phyloP scores from a whole-genome alignment of 2,113 vertebrate species.

The Thunnus thynnus region DNA sequence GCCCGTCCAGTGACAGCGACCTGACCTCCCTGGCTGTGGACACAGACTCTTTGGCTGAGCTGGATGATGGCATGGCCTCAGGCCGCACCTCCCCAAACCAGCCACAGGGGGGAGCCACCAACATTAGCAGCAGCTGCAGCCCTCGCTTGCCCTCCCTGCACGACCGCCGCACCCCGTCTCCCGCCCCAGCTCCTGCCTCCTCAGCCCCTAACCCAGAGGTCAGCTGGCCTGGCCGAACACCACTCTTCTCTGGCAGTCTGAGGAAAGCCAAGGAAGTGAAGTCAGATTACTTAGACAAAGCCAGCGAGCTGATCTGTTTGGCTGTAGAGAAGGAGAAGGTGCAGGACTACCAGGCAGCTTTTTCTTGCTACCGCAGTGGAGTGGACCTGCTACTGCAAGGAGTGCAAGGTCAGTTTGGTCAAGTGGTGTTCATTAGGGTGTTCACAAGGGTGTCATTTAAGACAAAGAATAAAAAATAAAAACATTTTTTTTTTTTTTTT shows the following conservation, averaged over 20 bases:
- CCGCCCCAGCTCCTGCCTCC: slow-evolving; percentile 65
- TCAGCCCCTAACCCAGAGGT: slow-evolving; percentile 85
- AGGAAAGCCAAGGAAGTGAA: slow-evolving; percentile 82
- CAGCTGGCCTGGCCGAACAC: slow-evolving; percentile 79
- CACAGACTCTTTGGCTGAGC: slow-evolving; percentile 89
- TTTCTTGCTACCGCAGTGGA: slow-evolving; percentile 91
- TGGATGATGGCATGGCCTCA: slow-evolving; percentile 99
- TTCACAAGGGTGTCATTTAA: background rate
- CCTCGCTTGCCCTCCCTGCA: slow-evolving; percentile 74
- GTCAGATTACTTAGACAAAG: slow-evolving; percentile 93
- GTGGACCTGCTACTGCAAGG: slow-evolving; percentile 97
- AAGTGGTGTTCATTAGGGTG: background rate
- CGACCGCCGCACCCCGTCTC: slow-evolving; percentile 60
- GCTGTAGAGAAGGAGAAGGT: slow-evolving; percentile 94
- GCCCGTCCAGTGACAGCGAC: slow-evolving; percentile 93
- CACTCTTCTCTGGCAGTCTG: slow-evolving; percentile 87
- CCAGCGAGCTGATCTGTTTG: slow-evolving; percentile 92
- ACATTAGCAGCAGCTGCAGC: slow-evolving; percentile 76
- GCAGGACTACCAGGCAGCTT: slow-evolving; percentile 92
- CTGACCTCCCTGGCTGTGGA: slow-evolving; percentile 91
- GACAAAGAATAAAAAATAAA: background rate
- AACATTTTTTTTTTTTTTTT: too few species aligned
- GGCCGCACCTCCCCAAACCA: slow-evolving; percentile 91
- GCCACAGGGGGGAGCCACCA: slow-evolving; percentile 80
- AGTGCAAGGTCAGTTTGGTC: slow-evolving; percentile 91